A percentile compares a stretch with the other conserved stretches of the same genome.
phyloP scores from a whole-genome alignment of 1,140 invertebrate species.

The Metaphire vulgaris region DNA sequence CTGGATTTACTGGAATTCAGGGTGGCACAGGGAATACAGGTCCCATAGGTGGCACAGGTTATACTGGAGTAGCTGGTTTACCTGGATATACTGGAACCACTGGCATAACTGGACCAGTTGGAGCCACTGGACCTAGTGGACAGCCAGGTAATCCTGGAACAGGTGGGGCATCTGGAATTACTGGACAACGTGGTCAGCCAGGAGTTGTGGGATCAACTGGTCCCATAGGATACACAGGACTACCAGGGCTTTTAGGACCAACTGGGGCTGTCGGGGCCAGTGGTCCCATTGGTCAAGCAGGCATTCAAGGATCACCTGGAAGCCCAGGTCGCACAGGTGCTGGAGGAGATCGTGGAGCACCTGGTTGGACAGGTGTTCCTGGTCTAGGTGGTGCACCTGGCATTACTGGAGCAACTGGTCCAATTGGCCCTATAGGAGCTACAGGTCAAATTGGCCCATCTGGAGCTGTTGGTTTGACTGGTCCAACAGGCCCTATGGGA shows the following conservation, averaged over 20 bases:
- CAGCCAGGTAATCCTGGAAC: background rate
- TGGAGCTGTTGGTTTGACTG: background rate
- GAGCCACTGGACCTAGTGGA: constrained; percentile 49
- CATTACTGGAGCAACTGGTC: background rate
- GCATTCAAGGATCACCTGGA: background rate
- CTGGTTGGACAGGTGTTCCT: background rate
- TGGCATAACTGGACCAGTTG: background rate
- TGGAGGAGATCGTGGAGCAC: background rate
- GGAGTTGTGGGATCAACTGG: constrained; percentile 9
- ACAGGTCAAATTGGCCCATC: background rate
- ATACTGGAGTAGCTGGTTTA: background rate
- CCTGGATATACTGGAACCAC: background rate
- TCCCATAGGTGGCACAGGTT: background rate
- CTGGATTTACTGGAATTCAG: background rate
- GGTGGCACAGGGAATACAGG: background rate
- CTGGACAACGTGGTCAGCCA: constrained; percentile 64
- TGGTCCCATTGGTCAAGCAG: constrained; percentile 12
- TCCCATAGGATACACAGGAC: constrained; percentile 10
- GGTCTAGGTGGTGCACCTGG: background rate
- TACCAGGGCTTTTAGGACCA: background rate
- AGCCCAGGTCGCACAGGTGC: background rate
- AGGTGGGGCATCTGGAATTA: constrained; percentile 59
- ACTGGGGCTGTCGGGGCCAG: background rate
- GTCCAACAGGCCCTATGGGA: background rate
- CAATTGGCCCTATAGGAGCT: background rate